Base-by-base conservation (phyloP, 2,888 invertebrate genomes). In the Ochropleura leucogaster region DNA sequence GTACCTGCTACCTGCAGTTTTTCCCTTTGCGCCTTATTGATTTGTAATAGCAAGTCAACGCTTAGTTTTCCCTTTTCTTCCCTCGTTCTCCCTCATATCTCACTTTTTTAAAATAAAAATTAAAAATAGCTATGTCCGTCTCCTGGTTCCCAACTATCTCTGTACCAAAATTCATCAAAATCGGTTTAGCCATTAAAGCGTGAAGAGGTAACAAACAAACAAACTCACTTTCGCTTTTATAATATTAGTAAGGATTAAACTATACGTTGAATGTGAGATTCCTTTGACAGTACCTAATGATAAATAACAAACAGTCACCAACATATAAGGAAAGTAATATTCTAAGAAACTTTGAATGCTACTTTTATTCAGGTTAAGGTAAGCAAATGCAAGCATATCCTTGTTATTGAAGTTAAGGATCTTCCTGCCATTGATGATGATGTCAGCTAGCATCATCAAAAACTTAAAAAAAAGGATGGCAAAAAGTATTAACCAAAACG, bases 361-460 rank as follows among this genome's bases (percentile, higher is more conserved):
- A 67, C 46, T 20, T 65, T 60, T 53, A 53, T 44, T 53, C 51
- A 64, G 84, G 75, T 59, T 62, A 76, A 74, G 84, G 65, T 55
- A 20, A 51, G 10, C 46, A 20, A 46, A 10, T 16, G 18, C 18
- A 68, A 57, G 4, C 44, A 59, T 12, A 59, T 68, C 70, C 60
- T 73, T 65, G 59, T 47, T 49, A 53, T 42, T 68, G 49, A 51
- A 73, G n/a, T 18, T 64, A 68, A 71, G 49, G 49, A 70, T 71
- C 68, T 83, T 75, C 73, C 63, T 74, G 76, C 69, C 69, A 73
- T 64, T 40, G 62, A 62, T 44, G 44, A 62, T 62, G 62, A 62
- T 53, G n/a, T 42, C 57, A 62, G 42, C 60, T 64, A 51, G 72
- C 55, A 72, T 79, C 64, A 46, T 63, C 30, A 53, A 70, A 62